Conservation (phyloP, 2,797 vertebrate genomes). For the Esox lucius region DNA sequence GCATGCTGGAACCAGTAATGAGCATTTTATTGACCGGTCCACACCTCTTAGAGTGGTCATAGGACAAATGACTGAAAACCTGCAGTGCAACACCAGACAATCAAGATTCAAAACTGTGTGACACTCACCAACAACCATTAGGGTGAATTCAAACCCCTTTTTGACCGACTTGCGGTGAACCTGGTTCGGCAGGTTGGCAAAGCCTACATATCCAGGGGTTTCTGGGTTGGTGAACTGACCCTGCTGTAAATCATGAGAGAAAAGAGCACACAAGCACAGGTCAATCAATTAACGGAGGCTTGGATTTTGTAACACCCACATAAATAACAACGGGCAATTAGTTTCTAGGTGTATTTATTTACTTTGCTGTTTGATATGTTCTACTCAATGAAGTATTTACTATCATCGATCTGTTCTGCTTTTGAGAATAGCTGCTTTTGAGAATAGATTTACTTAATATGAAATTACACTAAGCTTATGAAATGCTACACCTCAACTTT, state of each 20-base stretch:
- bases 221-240: conserved; percentile 95
- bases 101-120: background rate
- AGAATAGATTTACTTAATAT: too few relatives aligned
- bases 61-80: too few relatives aligned
- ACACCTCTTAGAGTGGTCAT: too few relatives aligned
- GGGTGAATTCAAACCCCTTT: conserved; percentile 97
- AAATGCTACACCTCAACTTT: too few relatives aligned
- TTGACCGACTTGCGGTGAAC: conserved; percentile 98
- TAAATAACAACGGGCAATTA: background rate
- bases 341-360: too few relatives aligned
- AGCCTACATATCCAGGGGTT: conserved; percentile 96
- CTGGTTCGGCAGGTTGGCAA: conserved; percentile 97
- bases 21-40: too few relatives aligned
- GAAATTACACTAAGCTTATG: too few relatives aligned
- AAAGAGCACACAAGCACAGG: background rate
- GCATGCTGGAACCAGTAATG: too few relatives aligned
- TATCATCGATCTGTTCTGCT: too few relatives aligned
- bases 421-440: too few relatives aligned
- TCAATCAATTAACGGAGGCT: background rate
- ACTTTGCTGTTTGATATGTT: too few relatives aligned
- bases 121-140: conserved; percentile 98
- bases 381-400: too few relatives aligned
- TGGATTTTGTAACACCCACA: background rate
- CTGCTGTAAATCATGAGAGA: conserved; percentile 54
- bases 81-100: background rate